Evolutionary conservation across 2,888 invertebrate genomes (phyloP).

Genomic region (Pinctada fucata): DNA sequence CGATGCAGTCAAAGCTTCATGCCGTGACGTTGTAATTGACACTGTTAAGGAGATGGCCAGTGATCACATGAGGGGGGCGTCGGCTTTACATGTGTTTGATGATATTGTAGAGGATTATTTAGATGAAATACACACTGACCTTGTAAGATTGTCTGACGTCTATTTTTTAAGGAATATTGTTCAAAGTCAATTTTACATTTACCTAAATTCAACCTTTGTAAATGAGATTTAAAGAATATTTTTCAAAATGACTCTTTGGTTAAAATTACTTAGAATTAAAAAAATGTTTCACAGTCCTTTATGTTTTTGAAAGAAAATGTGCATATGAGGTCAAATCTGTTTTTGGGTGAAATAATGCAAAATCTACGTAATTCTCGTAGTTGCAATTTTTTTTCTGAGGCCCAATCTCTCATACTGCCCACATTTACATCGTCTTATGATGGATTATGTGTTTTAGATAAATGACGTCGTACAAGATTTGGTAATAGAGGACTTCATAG

Average conservation of each 20-base stretch:
- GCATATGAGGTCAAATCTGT: too few species aligned
- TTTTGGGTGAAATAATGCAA: too few species aligned
- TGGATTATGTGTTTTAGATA: conserved; percentile 50
- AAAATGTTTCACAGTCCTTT: too few species aligned
- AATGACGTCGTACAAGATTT: conserved; percentile 63
- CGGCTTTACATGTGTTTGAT: conserved; percentile 48
- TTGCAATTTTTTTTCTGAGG: too few species aligned
- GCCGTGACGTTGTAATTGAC: conserved; percentile 56
- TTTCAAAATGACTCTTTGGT: too few species aligned
- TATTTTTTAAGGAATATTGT: neutral
- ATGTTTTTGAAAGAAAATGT: too few species aligned
- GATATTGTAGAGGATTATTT: conserved; percentile 58
- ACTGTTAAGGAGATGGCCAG: conserved; percentile 58
- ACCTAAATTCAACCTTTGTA: neutral
- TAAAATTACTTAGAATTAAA: too few species aligned
- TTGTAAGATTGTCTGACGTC: conserved; percentile 44
- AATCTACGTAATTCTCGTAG: too few species aligned
- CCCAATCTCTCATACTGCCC: too few species aligned
- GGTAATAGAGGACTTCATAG: conserved; percentile 62
- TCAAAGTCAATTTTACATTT: neutral
- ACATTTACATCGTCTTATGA: too few species aligned
- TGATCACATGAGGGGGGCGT: conserved; percentile 52
- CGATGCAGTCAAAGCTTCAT: conserved; percentile 54
- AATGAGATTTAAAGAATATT: neutral
- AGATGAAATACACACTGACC: conserved; percentile 52